phyloP scores from a whole-genome alignment of 2,888 invertebrate genomes.

The Sicus ferrugineus region DNA sequence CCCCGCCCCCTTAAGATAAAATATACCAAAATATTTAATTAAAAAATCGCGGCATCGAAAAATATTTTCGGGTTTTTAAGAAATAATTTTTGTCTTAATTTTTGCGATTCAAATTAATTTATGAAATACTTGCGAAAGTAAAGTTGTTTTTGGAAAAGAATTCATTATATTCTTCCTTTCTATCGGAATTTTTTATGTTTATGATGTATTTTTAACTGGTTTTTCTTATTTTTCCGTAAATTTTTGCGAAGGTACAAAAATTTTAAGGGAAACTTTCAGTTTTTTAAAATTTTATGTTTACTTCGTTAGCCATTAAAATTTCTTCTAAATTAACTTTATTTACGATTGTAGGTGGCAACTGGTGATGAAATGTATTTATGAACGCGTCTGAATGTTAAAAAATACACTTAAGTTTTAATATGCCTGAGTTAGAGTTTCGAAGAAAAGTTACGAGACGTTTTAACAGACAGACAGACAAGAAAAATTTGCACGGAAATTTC shows the following conservation, averaged over 20 bases:
- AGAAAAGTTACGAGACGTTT: no score
- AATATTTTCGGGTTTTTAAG: no score
- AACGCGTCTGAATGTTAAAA: background rate
- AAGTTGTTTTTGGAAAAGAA: background rate
- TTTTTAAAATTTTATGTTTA: background rate
- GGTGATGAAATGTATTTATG: background rate
- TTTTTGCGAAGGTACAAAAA: background rate
- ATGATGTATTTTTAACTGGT: background rate
- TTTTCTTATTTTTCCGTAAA: background rate
- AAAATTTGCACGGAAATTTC: no score
- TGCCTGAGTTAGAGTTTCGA: no score
- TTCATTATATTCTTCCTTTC: background rate
- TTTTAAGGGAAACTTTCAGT: background rate
- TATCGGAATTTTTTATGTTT: background rate
- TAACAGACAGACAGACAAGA: no score
- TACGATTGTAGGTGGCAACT: no score
- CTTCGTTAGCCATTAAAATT: no score
- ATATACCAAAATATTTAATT: slow-evolving; percentile 4
- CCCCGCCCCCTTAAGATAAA: no score
- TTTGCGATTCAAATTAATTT: background rate
- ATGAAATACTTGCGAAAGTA: background rate
- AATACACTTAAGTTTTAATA: background rate
- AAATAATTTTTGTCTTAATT: background rate
- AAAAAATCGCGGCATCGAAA: no score
- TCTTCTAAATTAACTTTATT: no score